Evolutionary conservation across 2,888 invertebrate species (phyloP), one percentile per base, ranked within the genome.

Genomic region (Zeuzera pyrina): DNA sequence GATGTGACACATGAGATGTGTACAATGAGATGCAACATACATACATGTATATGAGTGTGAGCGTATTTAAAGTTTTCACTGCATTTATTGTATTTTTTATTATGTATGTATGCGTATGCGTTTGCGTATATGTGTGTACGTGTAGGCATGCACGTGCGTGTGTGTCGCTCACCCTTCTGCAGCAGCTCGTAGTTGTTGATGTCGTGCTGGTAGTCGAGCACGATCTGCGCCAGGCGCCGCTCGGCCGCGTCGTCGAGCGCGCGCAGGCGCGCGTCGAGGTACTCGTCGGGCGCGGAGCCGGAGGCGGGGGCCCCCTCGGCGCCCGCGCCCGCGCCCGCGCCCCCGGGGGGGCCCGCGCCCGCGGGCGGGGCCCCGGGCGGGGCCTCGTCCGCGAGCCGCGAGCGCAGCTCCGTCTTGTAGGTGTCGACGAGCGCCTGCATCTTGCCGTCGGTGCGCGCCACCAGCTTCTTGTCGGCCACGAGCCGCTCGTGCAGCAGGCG

Each of bases 401-500:
- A 61, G 0, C 65, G 57, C 56, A 71, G 71, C 58, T 73, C 71
- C 49, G 67, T 91, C 86, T 95, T 95, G 73, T 95, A 98, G 42
- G 95, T 93, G 69, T 97, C 97, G 45, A 98, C 87, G 41, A 95
- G 89, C 36, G 93, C 91, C 86, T 96, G 95, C 56, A 97, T 97
- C 86, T 98, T 98, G 38, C 97, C 95, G 83, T 98, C 98, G 14
- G 97, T 97, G 81, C 96, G 94, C 15, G 97, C 98, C 36, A 98
- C 93, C 49, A 99, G 86, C 60, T 91, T 91, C 77, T 95, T 97
- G 49, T 95, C 97, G 35, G 94, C 95, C 31, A 99, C 90, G 69
- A 91, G 90, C 70, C 95, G 90, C 52, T 96, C 95, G 77, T 98
- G 96, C 15, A 99, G 86, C 43, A 99, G 84, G 26, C 95, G 84